Conservation (phyloP, 2,113 vertebrate genomes). For the Saimiri boliviensis region DNA sequence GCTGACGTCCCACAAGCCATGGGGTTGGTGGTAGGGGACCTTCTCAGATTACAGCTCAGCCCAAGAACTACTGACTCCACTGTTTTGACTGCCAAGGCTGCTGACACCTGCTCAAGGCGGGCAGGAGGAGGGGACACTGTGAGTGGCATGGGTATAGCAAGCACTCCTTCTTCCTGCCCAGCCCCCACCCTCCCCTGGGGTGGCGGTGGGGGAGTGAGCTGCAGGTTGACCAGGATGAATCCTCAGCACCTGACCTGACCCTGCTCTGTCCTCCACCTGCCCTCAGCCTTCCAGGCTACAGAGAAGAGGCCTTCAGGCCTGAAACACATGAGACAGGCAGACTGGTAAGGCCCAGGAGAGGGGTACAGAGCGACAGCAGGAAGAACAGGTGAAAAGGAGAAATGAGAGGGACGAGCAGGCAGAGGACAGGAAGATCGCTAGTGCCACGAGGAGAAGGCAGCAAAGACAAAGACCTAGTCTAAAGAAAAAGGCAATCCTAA, state of each 20-base stretch:
- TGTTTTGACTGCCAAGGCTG: neutral
- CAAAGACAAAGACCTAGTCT: neutral
- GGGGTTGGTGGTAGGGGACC: neutral
- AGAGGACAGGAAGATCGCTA: neutral
- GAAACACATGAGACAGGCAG: neutral
- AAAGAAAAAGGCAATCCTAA: neutral
- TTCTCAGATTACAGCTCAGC: constrained; percentile 47
- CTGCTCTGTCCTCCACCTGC: neutral
- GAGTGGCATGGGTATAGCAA: neutral
- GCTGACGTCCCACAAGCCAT: neutral
- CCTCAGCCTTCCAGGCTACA: neutral
- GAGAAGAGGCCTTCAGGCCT: neutral
- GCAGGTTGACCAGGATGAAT: neutral
- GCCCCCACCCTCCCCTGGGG: neutral
- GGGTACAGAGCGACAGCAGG: neutral
- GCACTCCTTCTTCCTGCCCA: neutral
- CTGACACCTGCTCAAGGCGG: neutral
- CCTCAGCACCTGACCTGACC: neutral
- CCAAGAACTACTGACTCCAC: constrained; percentile 11
- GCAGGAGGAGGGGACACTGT: neutral
- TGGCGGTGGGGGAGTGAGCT: neutral
- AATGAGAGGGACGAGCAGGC: neutral
- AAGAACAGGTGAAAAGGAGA: neutral
- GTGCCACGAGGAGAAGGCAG: neutral
- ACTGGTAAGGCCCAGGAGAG: neutral